Evolutionary conservation across 2,797 vertebrate genomes (phyloP).

Genomic region (Cossypha caffra): DNA sequence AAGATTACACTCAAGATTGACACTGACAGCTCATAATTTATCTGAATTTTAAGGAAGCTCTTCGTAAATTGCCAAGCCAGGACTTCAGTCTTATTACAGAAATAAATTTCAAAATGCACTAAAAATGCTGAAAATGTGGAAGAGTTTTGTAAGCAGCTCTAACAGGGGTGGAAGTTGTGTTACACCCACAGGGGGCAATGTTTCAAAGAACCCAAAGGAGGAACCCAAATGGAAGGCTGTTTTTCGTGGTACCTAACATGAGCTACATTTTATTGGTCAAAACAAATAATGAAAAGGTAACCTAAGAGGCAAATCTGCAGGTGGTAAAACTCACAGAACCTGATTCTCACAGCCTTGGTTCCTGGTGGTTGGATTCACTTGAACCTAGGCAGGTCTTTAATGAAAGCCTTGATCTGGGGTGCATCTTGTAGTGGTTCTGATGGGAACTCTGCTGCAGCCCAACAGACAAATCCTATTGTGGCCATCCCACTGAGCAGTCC

Average conservation of each 20-base stretch:
- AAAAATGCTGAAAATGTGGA: neutral
- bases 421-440: neutral
- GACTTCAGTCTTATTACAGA: neutral
- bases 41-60: conserved; percentile 61
- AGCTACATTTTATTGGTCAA: neutral
- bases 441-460: neutral
- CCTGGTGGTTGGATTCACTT: neutral
- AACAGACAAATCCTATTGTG: neutral
- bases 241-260: neutral
- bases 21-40: conserved; percentile 66
- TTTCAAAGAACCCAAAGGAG: neutral
- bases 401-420: neutral
- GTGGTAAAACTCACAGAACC: neutral
- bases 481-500: neutral
- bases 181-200: neutral
- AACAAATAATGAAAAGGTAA: neutral
- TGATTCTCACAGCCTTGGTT: neutral
- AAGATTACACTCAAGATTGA: conserved; percentile 68
- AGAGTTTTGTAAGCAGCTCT: neutral
- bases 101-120: neutral
- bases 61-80: conserved; percentile 26
- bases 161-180: neutral
- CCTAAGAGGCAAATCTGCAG: neutral
- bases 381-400: neutral
- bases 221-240: neutral